These are phyloP conservation scores for Phoronis australis DNA, from an alignment of 2,888 invertebrate species.

Conservation along the genomic window DNA sequence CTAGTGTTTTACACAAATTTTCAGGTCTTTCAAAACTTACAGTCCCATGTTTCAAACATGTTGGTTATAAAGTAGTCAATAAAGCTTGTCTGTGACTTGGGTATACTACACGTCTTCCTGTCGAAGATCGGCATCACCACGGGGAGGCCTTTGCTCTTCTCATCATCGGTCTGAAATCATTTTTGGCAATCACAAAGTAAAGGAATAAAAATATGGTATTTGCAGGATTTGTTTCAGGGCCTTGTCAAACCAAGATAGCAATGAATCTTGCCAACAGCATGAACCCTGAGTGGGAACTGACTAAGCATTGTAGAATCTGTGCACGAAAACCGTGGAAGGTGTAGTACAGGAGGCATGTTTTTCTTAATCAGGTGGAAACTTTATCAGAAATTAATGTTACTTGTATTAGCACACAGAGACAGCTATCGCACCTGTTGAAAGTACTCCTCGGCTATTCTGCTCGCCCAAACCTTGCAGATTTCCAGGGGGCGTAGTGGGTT, in stretches of 20 bases:
- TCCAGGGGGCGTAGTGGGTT: constrained; percentile 87
- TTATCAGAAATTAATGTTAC: too few species aligned
- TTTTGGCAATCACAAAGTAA: too few species aligned
- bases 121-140: constrained; percentile 99
- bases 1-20: too few species aligned
- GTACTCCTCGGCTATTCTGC: constrained; percentile 94
- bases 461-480: constrained; percentile 79
- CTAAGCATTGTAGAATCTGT: too few species aligned
- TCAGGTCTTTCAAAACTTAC: too few species aligned
- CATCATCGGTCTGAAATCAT: constrained; percentile 91
- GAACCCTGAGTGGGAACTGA: too few species aligned
- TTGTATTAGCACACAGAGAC: too few species aligned
- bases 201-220: constrained; percentile 6
- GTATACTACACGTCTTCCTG: constrained; percentile 87
- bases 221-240: background rate
- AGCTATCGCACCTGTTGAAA: constrained; percentile 74
- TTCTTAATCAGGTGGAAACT: too few species aligned
- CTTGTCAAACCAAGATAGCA: background rate
- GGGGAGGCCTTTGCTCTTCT: constrained; percentile 79
- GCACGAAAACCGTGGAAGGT: too few species aligned
- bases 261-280: too few species aligned
- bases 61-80: constrained; percentile 96
- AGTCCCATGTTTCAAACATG: constrained; percentile 96
- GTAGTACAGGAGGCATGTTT: too few species aligned
- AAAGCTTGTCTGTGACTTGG: constrained; percentile 95